phyloP scores from a whole-genome alignment of 2,797 vertebrate species.

The Sebastes cheni region DNA sequence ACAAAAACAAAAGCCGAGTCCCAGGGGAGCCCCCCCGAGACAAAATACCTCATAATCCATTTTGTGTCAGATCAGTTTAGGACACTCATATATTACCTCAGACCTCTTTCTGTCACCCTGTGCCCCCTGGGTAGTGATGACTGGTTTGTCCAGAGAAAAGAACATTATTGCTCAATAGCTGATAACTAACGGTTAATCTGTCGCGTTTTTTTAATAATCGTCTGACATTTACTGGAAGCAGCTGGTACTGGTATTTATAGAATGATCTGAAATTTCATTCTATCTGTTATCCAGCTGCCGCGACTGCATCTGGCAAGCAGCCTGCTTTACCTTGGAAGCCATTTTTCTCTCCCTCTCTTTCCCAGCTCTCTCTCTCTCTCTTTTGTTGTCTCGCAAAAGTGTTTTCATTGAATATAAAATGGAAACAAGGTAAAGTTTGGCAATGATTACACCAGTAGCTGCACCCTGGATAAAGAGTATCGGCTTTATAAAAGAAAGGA shows the following conservation, averaged over 20 bases:
- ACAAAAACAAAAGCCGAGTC: slow-evolving; percentile 52
- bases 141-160: slow-evolving; percentile 35
- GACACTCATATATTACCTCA: slow-evolving; percentile 47
- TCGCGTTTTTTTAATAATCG: slow-evolving; percentile 76
- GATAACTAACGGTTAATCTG: slow-evolving; percentile 68
- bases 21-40: slow-evolving; percentile 5
- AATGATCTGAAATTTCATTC: slow-evolving; percentile 84
- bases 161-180: slow-evolving; percentile 70
- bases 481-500: neutral
- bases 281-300: slow-evolving; percentile 84
- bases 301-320: slow-evolving; percentile 84
- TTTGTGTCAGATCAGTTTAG: slow-evolving; percentile 58
- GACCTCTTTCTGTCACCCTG: slow-evolving; percentile 14
- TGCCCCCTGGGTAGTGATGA: slow-evolving; percentile 23
- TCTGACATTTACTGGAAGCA: slow-evolving; percentile 83
- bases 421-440: slow-evolving; percentile 27
- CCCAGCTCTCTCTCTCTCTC: slow-evolving; percentile 18
- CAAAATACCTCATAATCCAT: slow-evolving; percentile 55
- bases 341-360: slow-evolving; percentile 7
- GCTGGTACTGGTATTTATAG: slow-evolving; percentile 88
- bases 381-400: slow-evolving; percentile 31
- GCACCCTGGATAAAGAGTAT: neutral
- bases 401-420: slow-evolving; percentile 49
- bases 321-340: slow-evolving; percentile 66
- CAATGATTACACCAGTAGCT: neutral